These are phyloP conservation scores for Chironomus tepperi DNA, from an alignment of 1,140 invertebrate species.

Conservation along the genomic window DNA sequence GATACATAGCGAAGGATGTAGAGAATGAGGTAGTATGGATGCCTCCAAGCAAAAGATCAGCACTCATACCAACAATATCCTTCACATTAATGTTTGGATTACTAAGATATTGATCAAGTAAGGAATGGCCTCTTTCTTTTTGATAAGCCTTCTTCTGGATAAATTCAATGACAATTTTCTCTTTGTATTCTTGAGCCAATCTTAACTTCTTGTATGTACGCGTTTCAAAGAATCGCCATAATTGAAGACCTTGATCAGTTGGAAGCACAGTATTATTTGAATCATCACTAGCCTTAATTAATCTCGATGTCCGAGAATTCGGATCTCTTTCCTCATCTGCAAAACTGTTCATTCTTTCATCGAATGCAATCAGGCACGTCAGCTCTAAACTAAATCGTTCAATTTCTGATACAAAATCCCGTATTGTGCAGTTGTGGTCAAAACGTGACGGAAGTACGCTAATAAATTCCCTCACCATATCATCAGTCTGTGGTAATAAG, in stretches of 20 bases:
- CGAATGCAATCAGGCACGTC: constrained; percentile 58
- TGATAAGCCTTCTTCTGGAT: constrained; percentile 36
- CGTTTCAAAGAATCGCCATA: constrained; percentile 66
- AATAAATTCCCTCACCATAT: constrained; percentile 57
- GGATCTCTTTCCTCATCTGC: constrained; percentile 45
- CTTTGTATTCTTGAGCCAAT: constrained; percentile 61
- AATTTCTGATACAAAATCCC: constrained; percentile 60
- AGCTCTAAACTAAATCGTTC: constrained; percentile 70
- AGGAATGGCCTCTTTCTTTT: constrained; percentile 33
- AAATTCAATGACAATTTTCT: constrained; percentile 60
- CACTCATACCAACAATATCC: constrained; percentile 71
- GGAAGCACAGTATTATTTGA: constrained; percentile 62
- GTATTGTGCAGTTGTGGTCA: constrained; percentile 25
- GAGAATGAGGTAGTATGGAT: constrained; percentile 81
- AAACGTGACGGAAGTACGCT: constrained; percentile 33
- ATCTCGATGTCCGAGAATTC: constrained; percentile 52
- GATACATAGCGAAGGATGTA: constrained; percentile 70
- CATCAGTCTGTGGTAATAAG: constrained; percentile 55
- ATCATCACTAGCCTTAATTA: constrained; percentile 61
- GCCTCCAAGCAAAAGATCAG: constrained; percentile 75
- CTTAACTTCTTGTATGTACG: constrained; percentile 61
- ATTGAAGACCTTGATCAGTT: constrained; percentile 63
- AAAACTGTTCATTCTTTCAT: constrained; percentile 56
- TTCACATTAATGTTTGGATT: constrained; percentile 58
- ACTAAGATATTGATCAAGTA: constrained; percentile 58